These are phyloP conservation scores for Colletes collaris DNA, from an alignment of 2,888 invertebrate genomes.

Conservation along the genomic window DNA sequence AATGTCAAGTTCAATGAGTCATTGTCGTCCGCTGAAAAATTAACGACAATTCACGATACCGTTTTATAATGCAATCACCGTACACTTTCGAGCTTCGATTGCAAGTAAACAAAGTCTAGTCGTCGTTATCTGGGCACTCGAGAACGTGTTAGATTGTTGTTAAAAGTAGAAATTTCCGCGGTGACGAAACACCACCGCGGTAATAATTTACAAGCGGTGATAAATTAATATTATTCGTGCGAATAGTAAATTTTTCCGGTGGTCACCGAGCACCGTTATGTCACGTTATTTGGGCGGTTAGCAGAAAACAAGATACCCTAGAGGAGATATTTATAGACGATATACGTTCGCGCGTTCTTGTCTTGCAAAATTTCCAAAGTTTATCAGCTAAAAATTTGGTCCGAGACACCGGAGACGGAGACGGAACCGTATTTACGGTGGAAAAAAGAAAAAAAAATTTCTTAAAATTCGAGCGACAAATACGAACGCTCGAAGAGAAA, in stretches of 20 bases:
- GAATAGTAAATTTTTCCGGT: conserved; percentile 18
- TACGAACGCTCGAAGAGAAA: no score
- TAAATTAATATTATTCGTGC: background rate
- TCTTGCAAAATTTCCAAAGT: conserved; percentile 54
- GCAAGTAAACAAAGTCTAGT: no score
- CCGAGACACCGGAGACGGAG: background rate
- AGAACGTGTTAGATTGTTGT: no score
- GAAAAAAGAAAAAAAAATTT: no score
- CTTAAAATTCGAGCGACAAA: no score
- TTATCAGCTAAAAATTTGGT: conserved; percentile 14
- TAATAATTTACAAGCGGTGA: background rate
- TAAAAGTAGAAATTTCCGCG: no score
- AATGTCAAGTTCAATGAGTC: conserved; percentile 59
- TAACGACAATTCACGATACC: no score
- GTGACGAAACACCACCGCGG: no score
- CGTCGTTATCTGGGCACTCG: no score
- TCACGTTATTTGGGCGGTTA: conserved; percentile 59
- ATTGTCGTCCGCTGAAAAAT: conserved; percentile 52
- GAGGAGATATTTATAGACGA: conserved; percentile 66
- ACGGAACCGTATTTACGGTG: background rate
- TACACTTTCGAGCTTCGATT: no score
- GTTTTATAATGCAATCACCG: no score
- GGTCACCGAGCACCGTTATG: conserved; percentile 48
- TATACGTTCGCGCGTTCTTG: conserved; percentile 32
- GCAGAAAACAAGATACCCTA: conserved; percentile 48